A percentile compares a stretch with the other conserved stretches of the same genome.
These are phyloP conservation scores for Chaetodon auriga DNA, from an alignment of 2,113 vertebrate species.

Conservation along the genomic window DNA sequence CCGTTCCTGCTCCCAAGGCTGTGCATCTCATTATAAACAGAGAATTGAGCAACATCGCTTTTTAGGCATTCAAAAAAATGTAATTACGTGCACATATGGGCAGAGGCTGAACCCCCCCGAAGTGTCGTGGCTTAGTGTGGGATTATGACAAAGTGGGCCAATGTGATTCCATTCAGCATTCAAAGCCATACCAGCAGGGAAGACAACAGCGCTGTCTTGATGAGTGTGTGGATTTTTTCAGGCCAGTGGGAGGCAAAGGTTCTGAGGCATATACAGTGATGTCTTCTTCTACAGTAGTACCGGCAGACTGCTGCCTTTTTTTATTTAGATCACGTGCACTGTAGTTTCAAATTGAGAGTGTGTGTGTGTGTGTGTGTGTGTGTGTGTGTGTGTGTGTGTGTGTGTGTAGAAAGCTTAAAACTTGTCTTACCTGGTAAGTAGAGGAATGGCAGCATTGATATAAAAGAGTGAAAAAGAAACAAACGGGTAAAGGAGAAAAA, in stretches of 20 bases:
- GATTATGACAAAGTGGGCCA: slow-evolving; percentile 75
- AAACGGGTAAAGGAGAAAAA: slow-evolving; percentile 8
- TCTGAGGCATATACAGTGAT: slow-evolving; percentile 10
- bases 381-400: neutral
- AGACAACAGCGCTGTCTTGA: slow-evolving; percentile 28
- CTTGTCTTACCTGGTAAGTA: slow-evolving; percentile 67
- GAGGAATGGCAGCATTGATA: slow-evolving; percentile 33
- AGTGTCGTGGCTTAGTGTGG: slow-evolving; percentile 50
- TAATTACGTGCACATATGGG: slow-evolving; percentile 68
- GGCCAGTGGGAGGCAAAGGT: slow-evolving; percentile 15
- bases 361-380: no score
- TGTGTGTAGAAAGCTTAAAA: slow-evolving; percentile 21
- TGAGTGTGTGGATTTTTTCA: slow-evolving; percentile 24
- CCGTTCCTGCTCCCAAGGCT: slow-evolving; percentile 39
- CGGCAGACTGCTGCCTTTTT: neutral
- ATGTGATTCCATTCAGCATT: slow-evolving; percentile 60
- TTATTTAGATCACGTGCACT: neutral
- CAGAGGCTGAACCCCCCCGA: slow-evolving; percentile 32
- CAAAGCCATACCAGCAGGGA: slow-evolving; percentile 52
- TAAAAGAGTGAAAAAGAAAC: slow-evolving; percentile 17
- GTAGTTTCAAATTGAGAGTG: neutral
- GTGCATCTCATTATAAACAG: slow-evolving; percentile 63
- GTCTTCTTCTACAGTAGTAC: slow-evolving; percentile 14
- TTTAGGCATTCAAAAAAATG: slow-evolving; percentile 65
- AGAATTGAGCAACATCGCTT: slow-evolving; percentile 52